Conservation (phyloP, 2,113 vertebrate genomes). For the Ceratotherium simum region DNA sequence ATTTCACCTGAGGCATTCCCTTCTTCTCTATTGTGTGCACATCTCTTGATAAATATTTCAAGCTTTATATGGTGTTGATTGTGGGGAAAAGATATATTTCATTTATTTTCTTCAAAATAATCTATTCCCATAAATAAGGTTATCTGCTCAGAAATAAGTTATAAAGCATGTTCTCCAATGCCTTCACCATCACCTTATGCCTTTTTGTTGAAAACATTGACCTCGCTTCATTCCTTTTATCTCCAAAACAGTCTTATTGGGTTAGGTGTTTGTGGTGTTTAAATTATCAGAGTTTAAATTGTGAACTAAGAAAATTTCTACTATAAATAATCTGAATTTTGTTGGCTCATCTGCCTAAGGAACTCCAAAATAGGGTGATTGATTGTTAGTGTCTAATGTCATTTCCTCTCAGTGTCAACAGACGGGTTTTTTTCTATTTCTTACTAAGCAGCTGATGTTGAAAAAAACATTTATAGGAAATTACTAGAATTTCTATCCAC, state of each 20-base stretch:
- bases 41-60: not conserved
- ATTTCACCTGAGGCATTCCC: not conserved
- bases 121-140: not conserved
- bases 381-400: not conserved
- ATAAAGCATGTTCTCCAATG: not conserved
- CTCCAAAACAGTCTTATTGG: not conserved
- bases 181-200: not conserved
- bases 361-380: not conserved
- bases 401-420: not conserved
- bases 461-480: not conserved
- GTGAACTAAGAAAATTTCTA: constrained; percentile 10
- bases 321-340: constrained; percentile 23
- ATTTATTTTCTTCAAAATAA: constrained; percentile 45
- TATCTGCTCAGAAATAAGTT: not conserved
- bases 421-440: not conserved
- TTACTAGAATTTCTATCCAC: constrained; percentile 17
- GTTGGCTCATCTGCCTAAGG: not conserved
- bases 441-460: not conserved
- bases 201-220: not conserved
- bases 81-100: not conserved
- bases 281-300: not conserved
- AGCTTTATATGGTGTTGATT: not conserved
- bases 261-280: not conserved
- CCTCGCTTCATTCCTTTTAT: not conserved
- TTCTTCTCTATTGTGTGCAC: not conserved